phyloP scores from a whole-genome alignment of 2,113 vertebrate genomes.

The Mesembrinibis cayennensis region DNA sequence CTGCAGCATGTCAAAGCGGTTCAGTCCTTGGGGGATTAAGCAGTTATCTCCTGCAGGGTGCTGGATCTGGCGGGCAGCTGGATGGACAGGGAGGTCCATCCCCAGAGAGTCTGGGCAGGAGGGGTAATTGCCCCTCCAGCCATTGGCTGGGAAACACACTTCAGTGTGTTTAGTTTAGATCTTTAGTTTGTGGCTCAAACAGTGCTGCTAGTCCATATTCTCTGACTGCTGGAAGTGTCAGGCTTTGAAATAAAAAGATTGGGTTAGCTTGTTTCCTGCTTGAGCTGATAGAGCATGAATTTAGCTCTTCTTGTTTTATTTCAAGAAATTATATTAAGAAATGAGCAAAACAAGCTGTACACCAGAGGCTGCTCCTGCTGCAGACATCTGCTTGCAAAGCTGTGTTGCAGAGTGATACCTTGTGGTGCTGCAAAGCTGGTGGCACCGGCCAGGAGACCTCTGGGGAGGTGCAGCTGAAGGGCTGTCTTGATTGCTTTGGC shows the following conservation, averaged over 20 bases:
- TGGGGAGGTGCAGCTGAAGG: background rate
- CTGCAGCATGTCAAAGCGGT: background rate
- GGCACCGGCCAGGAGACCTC: background rate
- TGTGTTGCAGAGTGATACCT: background rate
- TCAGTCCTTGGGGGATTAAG: background rate
- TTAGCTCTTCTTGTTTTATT: background rate
- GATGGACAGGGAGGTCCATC: background rate
- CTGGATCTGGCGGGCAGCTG: background rate
- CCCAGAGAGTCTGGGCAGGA: background rate
- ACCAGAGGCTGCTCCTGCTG: background rate
- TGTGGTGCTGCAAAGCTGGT: accelerated
- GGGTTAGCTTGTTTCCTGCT: background rate
- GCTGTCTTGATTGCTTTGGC: background rate
- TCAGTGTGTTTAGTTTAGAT: background rate
- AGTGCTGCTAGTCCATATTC: background rate
- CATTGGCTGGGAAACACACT: background rate
- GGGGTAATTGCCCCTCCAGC: background rate
- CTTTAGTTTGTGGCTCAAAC: background rate
- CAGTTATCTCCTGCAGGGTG: background rate
- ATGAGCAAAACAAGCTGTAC: background rate
- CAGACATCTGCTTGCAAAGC: background rate
- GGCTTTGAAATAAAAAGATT: background rate
- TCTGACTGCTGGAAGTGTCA: background rate
- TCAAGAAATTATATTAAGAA: background rate
- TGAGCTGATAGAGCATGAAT: background rate